Evolutionary conservation across 2,797 vertebrate genomes (phyloP).

Genomic region (Enteromius mattozi): DNA sequence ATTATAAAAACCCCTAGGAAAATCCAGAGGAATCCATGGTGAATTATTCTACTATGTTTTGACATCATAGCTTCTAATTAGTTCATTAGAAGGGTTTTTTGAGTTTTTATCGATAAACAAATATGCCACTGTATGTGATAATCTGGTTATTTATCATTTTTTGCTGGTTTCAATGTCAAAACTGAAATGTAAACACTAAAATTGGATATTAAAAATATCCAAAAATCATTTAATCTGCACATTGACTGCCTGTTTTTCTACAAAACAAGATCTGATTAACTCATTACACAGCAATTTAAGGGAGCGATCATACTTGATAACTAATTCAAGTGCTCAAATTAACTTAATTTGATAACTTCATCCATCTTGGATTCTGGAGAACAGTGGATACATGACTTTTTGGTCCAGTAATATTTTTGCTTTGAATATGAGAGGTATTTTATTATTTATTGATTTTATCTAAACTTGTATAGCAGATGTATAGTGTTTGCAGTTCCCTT

Average conservation of each 20-base stretch:
- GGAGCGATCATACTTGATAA: not conserved
- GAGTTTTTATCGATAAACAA: not conserved
- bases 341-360: not conserved
- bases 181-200: not conserved
- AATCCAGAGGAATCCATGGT: not conserved
- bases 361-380: not conserved
- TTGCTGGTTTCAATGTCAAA: not conserved
- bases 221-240: not conserved
- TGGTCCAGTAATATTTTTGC: not conserved
- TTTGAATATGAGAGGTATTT: not conserved
- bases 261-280: not conserved
- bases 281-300: not conserved
- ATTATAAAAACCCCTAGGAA: not conserved
- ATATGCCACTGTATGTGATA: not conserved
- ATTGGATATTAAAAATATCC: not conserved
- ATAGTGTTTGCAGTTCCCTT: not conserved
- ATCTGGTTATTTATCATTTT: not conserved
- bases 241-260: not conserved
- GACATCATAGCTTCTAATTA: not conserved
- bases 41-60: not conserved
- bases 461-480: not conserved
- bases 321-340: not conserved
- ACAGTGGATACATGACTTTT: not conserved
- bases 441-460: not conserved
- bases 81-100: not conserved